Evolutionary conservation across 1,140 invertebrate genomes (phyloP), one percentile per base, ranked within the genome.

Genomic region (Chelonus insularis): DNA sequence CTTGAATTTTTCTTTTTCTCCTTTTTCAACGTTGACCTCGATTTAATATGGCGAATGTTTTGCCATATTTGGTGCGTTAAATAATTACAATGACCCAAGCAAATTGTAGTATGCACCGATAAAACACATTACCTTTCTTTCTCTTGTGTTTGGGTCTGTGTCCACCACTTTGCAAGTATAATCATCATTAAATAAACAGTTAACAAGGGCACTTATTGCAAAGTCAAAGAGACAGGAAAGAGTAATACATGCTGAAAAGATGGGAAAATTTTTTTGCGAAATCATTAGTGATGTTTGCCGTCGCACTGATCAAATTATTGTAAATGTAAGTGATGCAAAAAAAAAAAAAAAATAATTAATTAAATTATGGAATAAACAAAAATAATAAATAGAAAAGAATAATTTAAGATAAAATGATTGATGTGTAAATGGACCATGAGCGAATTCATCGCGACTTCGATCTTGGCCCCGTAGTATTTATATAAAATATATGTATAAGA

Each of bases 371-470:
- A 54, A 52, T 52, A 52, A 52, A 11, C 41, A 14, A 43, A 16
- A 12, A 9, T 47, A 48, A 50, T 37, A 23, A 23, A 51, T 37
- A 12, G 1, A 62, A 16, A 50, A 32, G 32, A 37, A 58, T 54
- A 39, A 23, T 12, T 32, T 34, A 51, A 16, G n/a, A 41, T 48
- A 56, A 32, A 32, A 12, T 32, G 1, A 41, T 55, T 52, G n/a
- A n/a, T 16, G 21, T 50, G 29, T 39, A 59, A 47, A 37, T 60
- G 73, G 75, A 77, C 74, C 74, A 71, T 70, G 72, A 68, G 66
- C 72, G 72, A 73, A 76, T 76, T 74, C 61, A 60, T 60, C 29
- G 57, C 43, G 67, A 73, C 73, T 77, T 77, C 75, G 75, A 72
- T 68, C 73, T 67, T 70, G 73, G 75, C 68, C n/a, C 73, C 71